Evolutionary conservation across 92 coral and sea anemone genomes (phyloP), one percentile per base, ranked within the genome.

Genomic region (Nematostella vectensis): DNA sequence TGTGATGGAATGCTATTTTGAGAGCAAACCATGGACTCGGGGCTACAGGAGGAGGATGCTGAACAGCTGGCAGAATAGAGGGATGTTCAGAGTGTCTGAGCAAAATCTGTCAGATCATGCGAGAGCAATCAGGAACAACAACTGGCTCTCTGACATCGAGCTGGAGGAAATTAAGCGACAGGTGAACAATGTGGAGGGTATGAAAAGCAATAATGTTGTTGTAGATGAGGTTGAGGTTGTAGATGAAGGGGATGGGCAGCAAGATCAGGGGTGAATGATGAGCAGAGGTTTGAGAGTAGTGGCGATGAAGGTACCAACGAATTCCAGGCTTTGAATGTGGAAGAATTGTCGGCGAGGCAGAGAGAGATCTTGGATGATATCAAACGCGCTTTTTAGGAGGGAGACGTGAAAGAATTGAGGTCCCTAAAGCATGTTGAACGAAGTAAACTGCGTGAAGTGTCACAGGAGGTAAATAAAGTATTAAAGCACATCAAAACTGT

Each of bases 21-120:
- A 43, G 25, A 60, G 57, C 25, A 31, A 60, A 31, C 57, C 67
- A 16, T 16, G 31, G 17, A 19, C 12, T 54, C 29, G 49, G 23
- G 55, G 67, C 10, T 60, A 60, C 22, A 42, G 59, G n/a, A 10
- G 26, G 36, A 52, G 58, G 18, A 10, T 52, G 58, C 58, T 52
- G 4, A 24, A 11, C 30, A 11, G 40, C 9, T 42, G 65, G 65
- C 18, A 4, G 4, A 39, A 59, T 29, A 59, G 3, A 59, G 65
- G 57, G n/a, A 43, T 40, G 55, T 4, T 40, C 0, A 43, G 45
- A 59, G 29, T 59, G 36, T 36, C 64, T 18, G 54, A 58, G 40
- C 63, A 0, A 33, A 21, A 27, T 3, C 49, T 31, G 36, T 26
- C 54, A 27, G 33, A 37, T 50, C 64, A 58, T 28, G 64, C 54